Evolutionary conservation across 2,113 vertebrate species (phyloP).

Genomic region (Monarcha castaneiventris): DNA sequence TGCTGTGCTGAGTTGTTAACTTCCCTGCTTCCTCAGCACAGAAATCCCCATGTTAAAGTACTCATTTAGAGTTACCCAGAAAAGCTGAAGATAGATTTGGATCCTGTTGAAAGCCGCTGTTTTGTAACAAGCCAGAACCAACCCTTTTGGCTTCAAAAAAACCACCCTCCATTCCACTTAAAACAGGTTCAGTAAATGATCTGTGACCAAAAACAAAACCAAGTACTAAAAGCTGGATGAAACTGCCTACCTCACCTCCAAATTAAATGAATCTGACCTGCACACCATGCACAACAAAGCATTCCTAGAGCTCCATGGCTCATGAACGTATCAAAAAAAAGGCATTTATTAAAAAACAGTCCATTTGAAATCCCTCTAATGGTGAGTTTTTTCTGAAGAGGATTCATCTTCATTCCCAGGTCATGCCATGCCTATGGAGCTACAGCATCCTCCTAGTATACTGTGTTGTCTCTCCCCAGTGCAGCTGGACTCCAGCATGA

Average conservation of each 20-base stretch:
- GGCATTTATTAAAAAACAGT: not conserved
- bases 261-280: conserved; percentile 54
- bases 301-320: not conserved
- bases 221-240: conserved; percentile 52
- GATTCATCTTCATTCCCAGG: not conserved
- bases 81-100: conserved; percentile 68
- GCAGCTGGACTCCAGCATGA: not conserved
- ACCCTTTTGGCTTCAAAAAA: conserved; percentile 41
- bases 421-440: not conserved
- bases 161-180: conserved; percentile 40
- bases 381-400: not conserved
- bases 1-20: conserved; percentile 29
- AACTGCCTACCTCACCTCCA: conserved; percentile 50
- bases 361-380: not conserved
- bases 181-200: conserved; percentile 65
- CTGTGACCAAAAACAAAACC: conserved; percentile 68
- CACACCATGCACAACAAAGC: conserved; percentile 7
- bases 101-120: conserved; percentile 49
- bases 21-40: conserved; percentile 42
- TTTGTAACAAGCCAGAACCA: conserved; percentile 58
- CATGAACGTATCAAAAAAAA: not conserved
- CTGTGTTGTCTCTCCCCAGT: not conserved
- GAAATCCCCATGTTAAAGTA: conserved; percentile 65
- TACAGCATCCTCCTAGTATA: not conserved
- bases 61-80: conserved; percentile 64